Conservation (phyloP, 2,797 vertebrate species). For the Falco berigora region DNA sequence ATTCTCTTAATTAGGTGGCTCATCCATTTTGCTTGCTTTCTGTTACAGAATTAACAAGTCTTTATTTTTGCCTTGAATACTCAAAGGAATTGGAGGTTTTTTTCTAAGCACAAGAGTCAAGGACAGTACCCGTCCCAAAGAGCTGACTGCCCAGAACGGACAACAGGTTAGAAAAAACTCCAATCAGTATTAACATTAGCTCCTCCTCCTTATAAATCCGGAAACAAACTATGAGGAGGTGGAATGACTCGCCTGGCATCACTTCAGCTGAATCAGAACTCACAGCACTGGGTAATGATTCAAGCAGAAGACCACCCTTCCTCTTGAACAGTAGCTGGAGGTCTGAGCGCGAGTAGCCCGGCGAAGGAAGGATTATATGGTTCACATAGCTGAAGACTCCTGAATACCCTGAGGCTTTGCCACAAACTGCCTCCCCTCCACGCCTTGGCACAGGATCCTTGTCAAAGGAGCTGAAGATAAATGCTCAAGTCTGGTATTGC, state of each 20-base stretch:
- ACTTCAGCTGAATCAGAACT: background rate
- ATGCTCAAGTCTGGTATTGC: background rate
- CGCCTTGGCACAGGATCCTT: background rate
- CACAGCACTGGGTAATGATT: background rate
- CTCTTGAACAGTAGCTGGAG: background rate
- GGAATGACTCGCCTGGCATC: background rate
- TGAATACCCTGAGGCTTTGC: background rate
- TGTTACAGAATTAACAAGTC: rapidly evolving
- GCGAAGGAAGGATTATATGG: background rate
- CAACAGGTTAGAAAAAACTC: background rate
- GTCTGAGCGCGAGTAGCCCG: background rate
- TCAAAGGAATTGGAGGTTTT: background rate
- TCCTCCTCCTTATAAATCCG: background rate
- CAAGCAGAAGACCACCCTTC: background rate
- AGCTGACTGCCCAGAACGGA: background rate
- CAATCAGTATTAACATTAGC: background rate
- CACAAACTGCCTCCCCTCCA: background rate
- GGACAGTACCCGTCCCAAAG: background rate
- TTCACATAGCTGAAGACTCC: background rate
- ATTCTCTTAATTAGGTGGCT: background rate
- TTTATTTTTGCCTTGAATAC: background rate
- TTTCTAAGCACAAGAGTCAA: background rate
- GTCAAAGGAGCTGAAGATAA: background rate
- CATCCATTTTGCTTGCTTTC: background rate
- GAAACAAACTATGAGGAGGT: background rate